phyloP scores from a whole-genome alignment of 2,113 vertebrate species.

The Gavialis gangeticus region DNA sequence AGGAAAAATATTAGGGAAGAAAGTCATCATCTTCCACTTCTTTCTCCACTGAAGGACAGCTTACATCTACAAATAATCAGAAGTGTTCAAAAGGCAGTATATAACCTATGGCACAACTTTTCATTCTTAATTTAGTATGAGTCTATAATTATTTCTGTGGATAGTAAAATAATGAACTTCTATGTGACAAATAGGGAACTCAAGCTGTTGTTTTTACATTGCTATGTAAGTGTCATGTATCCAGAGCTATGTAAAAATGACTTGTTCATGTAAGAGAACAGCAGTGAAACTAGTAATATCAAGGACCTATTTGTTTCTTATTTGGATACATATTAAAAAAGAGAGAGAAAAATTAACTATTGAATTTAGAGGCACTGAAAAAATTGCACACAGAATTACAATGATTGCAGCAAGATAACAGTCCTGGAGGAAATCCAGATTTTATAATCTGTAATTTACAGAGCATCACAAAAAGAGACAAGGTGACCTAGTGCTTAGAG shows the following conservation, averaged over 20 bases:
- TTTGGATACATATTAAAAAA: not conserved
- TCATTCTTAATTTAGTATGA: not conserved
- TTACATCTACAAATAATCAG: not conserved
- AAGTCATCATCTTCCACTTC: not conserved
- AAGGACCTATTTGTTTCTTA: not conserved
- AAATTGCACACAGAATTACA: not conserved
- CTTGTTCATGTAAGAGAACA: not conserved
- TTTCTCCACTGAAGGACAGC: not conserved
- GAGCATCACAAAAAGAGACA: not conserved
- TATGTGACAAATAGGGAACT: not conserved
- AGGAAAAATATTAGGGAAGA: rapidly evolving
- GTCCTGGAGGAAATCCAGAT: not conserved
- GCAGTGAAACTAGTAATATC: not conserved
- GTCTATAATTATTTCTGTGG: not conserved
- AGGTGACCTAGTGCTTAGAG: not conserved
- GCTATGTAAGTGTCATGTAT: not conserved
- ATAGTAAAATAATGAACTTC: not conserved
- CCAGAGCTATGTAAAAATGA: not conserved
- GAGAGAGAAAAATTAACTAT: not conserved
- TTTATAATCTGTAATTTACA: not conserved
- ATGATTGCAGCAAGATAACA: not conserved
- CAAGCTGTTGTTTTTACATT: not conserved
- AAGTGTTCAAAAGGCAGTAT: not conserved
- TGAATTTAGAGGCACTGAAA: not conserved
- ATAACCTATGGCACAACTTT: not conserved